Evolutionary conservation across 2,888 invertebrate genomes (phyloP).

Genomic region (Melolontha melolontha): DNA sequence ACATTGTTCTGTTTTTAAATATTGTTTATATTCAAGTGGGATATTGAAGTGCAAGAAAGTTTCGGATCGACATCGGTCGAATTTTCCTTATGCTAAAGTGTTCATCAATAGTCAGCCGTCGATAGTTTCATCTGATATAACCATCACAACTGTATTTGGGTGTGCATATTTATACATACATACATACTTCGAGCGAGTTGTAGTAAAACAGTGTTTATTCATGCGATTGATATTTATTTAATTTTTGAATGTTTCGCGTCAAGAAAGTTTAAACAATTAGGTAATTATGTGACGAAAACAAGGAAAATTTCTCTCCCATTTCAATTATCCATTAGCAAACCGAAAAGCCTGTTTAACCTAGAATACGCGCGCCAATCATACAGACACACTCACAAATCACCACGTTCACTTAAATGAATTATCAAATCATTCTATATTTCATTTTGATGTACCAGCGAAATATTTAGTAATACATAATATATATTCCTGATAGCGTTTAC

Average conservation of each 20-base stretch:
- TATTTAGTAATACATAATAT: no score
- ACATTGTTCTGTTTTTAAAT: constrained; percentile 66
- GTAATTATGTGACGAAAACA: no score
- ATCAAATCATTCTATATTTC: no score
- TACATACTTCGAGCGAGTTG: background rate
- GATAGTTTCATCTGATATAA: constrained; percentile 57
- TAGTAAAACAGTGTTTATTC: no score
- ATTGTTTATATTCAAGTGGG: constrained; percentile 62
- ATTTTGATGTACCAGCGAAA: no score
- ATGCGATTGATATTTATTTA: no score
- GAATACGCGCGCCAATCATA: background rate
- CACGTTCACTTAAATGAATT: no score
- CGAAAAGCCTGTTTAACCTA: constrained; percentile 42
- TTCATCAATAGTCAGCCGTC: constrained; percentile 63
- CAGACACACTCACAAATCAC: background rate
- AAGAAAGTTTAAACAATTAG: no score
- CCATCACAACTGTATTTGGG: constrained; percentile 57
- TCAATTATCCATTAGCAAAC: constrained; percentile 44
- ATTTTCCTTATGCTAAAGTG: constrained; percentile 61
- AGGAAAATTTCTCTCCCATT: constrained; percentile 2
- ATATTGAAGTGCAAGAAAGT: constrained; percentile 55
- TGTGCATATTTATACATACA: constrained; percentile 44
- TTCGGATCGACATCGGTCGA: constrained; percentile 44
- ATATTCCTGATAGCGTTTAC: background rate
- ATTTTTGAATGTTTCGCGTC: no score